Conservation (phyloP, 2,113 vertebrate species). For the Porphyrio hochstetteri region DNA sequence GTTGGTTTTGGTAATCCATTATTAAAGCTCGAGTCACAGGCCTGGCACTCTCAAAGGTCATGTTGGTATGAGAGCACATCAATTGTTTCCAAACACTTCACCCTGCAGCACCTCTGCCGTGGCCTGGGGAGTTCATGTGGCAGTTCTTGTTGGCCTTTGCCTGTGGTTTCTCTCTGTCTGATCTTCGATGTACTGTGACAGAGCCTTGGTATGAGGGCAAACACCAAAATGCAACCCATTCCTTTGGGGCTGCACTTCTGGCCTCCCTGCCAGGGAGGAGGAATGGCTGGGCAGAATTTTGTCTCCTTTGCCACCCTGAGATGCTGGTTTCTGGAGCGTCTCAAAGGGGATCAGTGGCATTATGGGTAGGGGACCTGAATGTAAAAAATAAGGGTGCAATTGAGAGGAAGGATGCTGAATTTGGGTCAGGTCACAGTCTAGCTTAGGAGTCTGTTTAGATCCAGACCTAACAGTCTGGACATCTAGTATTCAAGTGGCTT, state of each 20-base stretch:
- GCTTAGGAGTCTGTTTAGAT: background rate
- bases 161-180: background rate
- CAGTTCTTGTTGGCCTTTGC: background rate
- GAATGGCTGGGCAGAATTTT: background rate
- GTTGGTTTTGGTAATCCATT: constrained; percentile 46
- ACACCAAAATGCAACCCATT: no score
- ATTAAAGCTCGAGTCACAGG: constrained; percentile 33
- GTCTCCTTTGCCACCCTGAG: background rate
- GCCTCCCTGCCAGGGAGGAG: background rate
- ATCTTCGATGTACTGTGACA: background rate
- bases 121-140: background rate
- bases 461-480: background rate
- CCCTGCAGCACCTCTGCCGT: background rate
- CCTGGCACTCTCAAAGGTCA: background rate
- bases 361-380: accelerated
- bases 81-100: background rate
- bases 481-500: background rate
- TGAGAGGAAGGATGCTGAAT: background rate
- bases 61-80: background rate
- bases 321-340: background rate
- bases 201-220: background rate
- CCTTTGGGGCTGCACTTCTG: background rate
- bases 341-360: background rate
- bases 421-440: background rate
- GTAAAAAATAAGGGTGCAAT: background rate